These are phyloP conservation scores for Pristionchus entomophagus DNA, from an alignment of 2,888 invertebrate genomes.

Conservation along the genomic window DNA sequence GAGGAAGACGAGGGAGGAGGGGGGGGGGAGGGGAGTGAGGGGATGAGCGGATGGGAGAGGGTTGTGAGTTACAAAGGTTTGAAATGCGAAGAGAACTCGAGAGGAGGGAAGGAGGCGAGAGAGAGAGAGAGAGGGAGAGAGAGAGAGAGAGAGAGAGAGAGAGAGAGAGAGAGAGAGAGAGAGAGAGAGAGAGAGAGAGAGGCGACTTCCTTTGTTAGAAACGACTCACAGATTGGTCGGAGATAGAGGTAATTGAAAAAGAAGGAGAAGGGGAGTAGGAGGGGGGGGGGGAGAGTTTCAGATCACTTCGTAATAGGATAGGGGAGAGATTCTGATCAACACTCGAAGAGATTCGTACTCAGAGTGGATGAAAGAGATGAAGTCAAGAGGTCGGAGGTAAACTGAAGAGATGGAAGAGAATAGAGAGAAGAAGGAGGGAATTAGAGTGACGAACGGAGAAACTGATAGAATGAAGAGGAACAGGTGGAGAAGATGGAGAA, in stretches of 20 bases:
- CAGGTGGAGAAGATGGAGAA: constrained; percentile 8
- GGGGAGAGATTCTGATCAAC: background rate
- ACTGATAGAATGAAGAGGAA: background rate
- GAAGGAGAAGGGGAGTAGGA: background rate
- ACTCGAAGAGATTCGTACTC: background rate
- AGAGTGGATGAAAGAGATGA: background rate
- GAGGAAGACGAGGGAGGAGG: background rate
- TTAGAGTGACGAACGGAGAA: background rate
- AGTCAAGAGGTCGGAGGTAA: background rate
- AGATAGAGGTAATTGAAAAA: constrained; percentile 10
- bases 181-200: constrained; percentile 1
- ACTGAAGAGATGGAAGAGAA: background rate
- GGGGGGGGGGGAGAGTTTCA: background rate
- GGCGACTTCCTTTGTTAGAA: constrained; percentile 27
- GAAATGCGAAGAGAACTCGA: background rate
- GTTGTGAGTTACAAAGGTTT: constrained; percentile 29
- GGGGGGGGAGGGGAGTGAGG: background rate
- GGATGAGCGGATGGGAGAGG: background rate
- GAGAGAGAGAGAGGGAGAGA: background rate
- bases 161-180: background rate
- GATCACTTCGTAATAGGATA: background rate
- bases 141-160: background rate
- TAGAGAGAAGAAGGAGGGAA: background rate
- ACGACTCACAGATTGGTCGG: background rate
- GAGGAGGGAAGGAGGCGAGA: background rate